Evolutionary conservation across 2,888 invertebrate genomes (phyloP).

Genomic region (Meganola albula): DNA sequence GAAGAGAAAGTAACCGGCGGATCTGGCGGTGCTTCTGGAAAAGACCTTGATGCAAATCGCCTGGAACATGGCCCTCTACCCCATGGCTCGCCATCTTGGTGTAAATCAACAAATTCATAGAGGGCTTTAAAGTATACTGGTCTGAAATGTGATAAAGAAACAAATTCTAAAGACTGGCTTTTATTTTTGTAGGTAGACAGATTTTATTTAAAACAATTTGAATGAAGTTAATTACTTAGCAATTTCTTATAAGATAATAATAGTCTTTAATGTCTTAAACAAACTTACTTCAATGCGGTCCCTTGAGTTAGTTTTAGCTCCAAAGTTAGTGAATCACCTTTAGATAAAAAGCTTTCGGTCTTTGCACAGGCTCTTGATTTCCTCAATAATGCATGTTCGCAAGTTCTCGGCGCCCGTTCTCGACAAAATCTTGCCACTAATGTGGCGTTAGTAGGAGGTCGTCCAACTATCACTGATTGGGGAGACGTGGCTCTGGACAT

Average conservation of each 20-base stretch:
- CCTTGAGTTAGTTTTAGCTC: slow-evolving; percentile 89
- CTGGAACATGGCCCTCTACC: slow-evolving; percentile 86
- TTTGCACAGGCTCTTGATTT: slow-evolving; percentile 86
- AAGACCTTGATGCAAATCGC: slow-evolving; percentile 82
- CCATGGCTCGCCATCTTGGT: slow-evolving; percentile 89
- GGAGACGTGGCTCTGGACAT: slow-evolving; percentile 71
- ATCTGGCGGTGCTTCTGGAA: slow-evolving; percentile 75
- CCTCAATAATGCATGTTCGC: slow-evolving; percentile 86
- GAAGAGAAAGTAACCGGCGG: slow-evolving; percentile 87
- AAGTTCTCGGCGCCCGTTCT: slow-evolving; percentile 88
- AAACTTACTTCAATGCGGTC: slow-evolving; percentile 86
- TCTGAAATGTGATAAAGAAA: slow-evolving; percentile 57
- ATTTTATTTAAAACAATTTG: background rate
- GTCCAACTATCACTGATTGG: slow-evolving; percentile 69
- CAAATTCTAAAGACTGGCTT: background rate
- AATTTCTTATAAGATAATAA: background rate
- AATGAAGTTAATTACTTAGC: background rate
- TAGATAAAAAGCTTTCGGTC: slow-evolving; percentile 89
- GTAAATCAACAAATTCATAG: slow-evolving; percentile 92
- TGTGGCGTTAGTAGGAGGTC: slow-evolving; percentile 84
- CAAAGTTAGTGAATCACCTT: slow-evolving; percentile 87
- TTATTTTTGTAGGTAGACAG: background rate
- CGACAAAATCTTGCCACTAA: slow-evolving; percentile 89
- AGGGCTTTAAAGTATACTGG: slow-evolving; percentile 90
- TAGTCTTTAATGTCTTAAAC: background rate